Evolutionary conservation across 2,888 invertebrate genomes (phyloP), one percentile per base, ranked within the genome.

Genomic region (Sesia apiformis): DNA sequence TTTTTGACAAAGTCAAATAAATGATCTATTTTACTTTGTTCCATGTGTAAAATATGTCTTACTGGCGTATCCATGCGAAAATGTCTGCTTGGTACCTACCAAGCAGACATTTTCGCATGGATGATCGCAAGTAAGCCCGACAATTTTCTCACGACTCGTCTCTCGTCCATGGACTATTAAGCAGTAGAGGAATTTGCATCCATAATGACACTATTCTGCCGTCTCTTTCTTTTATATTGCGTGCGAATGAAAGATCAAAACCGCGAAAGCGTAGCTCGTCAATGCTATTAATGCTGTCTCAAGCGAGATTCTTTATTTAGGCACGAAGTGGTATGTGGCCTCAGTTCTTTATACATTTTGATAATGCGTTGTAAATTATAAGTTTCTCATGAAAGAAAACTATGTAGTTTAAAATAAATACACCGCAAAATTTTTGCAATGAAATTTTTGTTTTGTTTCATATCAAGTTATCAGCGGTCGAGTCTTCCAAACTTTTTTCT

Each of bases 171-270:
- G 58, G 81, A 81, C 77, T 82, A 74, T 76, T 76, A 83, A 81
- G 70, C 74, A 75, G 77, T 60, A 67, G 63, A 76, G 73, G 79
- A 78, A 83, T 84, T 81, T 78, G 73, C 80, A 81, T 81, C 70
- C 69, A 74, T 81, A 76, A 73, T 74, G 43, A 8, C 43, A 3
- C 43, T 4, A 43, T 8, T 43, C 43, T n/a, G 5, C 6, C n/a
- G n/a, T 43, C 43, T 43, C 43, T 43, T 43, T 43, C 43, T 43
- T 43, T 38, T 23, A 50, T 3, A 50, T 54, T 40, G 59, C 60
- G 65, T 65, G 69, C 62, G 69, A 67, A 64, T 64, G 68, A 68
- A 62, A 70, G 67, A 73, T 63, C 61, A 59, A 62, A 70, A 67
- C 62, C 67, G 66, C 66, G 70, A 79, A 78, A 77, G 75, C 74